Conservation (phyloP, 2,113 vertebrate species). For the Laterallus jamaicensis region DNA sequence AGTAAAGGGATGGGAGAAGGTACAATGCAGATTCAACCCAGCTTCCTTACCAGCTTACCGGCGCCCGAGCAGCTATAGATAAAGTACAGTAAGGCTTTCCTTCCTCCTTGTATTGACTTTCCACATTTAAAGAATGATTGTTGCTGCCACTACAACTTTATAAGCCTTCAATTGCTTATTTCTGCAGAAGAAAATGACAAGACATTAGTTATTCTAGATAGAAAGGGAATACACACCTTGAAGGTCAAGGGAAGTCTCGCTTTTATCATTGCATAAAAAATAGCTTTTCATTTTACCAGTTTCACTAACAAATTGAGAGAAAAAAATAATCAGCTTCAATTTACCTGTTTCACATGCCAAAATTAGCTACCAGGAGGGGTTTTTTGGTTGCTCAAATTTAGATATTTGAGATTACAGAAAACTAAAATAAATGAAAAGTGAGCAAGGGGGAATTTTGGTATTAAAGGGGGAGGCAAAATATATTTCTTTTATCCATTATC, state of each 20-base stretch:
- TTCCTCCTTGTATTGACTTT: not conserved
- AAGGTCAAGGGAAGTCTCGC: not conserved
- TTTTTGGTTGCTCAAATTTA: not conserved
- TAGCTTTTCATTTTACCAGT: not conserved
- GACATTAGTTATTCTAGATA: not conserved
- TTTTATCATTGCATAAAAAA: not conserved
- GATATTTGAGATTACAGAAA: not conserved
- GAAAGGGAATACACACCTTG: not conserved
- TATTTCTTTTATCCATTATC: not conserved
- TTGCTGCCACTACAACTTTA: not conserved
- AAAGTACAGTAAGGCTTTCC: not conserved
- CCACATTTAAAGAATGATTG: not conserved
- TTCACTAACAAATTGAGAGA: not conserved
- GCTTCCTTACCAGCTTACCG: not conserved
- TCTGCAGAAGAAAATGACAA: not conserved
- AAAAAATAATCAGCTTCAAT: not conserved
- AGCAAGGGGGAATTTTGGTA: not conserved
- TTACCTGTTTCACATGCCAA: not conserved
- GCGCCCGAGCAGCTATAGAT: not conserved
- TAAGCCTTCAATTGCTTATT: not conserved
- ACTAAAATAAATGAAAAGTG: not conserved
- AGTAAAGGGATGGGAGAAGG: not conserved
- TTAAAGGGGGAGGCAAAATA: not conserved
- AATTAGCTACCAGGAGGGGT: rapidly evolving
- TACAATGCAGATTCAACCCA: not conserved